Conservation (phyloP, 2,888 invertebrate genomes). For the Agrochola litura region DNA sequence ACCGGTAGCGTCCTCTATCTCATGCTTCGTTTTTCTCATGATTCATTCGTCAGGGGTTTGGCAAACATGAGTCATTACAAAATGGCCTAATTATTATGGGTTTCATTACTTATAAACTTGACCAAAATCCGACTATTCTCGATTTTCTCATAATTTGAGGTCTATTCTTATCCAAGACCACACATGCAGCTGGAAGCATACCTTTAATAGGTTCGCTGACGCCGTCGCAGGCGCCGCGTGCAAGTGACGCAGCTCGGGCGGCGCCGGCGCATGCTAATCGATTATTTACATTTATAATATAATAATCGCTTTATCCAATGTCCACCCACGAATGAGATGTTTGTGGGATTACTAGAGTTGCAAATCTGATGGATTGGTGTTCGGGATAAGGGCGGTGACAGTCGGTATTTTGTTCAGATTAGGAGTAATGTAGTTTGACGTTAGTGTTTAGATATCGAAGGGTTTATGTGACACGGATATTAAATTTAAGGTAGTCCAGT, state of each 20-base stretch:
- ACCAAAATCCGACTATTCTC: not conserved
- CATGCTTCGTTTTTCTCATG: too few relatives aligned
- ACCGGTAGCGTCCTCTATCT: not conserved
- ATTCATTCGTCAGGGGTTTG: not conserved
- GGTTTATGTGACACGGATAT: conserved; percentile 26
- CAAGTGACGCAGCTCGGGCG: conserved; percentile 57
- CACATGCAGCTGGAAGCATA: conserved; percentile 54
- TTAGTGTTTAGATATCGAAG: conserved; percentile 19
- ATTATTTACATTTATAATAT: conserved; percentile 67
- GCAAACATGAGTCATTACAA: not conserved
- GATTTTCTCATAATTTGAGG: not conserved
- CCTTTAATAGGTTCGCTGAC: conserved; percentile 62
- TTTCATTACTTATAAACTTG: not conserved
- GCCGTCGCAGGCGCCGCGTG: conserved; percentile 64
- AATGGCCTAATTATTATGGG: not conserved
- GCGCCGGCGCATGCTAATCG: conserved; percentile 63
- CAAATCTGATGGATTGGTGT: conserved; percentile 60
- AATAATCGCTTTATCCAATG: conserved; percentile 64
- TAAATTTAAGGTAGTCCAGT: conserved; percentile 11
- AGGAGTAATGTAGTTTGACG: conserved; percentile 27
- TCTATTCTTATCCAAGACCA: conserved; percentile 44
- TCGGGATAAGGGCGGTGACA: conserved; percentile 56
- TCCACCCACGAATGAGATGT: conserved; percentile 65
- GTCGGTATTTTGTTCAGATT: conserved; percentile 55
- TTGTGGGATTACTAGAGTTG: conserved; percentile 58